These are phyloP conservation scores for Pantherophis alleghaniensis DNA, from an alignment of 2,797 vertebrate genomes.

Conservation along the genomic window DNA sequence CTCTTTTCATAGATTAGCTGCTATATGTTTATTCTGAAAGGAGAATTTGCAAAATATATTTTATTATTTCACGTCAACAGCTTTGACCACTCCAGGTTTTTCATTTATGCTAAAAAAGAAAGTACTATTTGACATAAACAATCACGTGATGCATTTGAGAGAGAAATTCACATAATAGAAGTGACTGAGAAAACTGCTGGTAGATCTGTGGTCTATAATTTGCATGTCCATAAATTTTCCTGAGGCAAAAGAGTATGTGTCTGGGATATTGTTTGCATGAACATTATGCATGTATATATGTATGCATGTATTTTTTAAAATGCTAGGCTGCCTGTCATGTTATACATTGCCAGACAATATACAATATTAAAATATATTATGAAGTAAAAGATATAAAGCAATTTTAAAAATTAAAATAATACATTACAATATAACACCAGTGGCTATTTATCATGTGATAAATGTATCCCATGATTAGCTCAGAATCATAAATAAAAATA, in stretches of 20 bases:
- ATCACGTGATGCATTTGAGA: not conserved
- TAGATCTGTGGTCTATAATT: not conserved
- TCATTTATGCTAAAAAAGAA: not conserved
- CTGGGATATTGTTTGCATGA: not conserved
- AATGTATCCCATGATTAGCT: not conserved
- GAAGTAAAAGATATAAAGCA: not conserved
- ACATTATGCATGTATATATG: not conserved
- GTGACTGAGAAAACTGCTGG: not conserved
- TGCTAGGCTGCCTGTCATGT: not conserved
- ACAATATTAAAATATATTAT: not conserved
- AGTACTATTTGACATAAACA: not conserved
- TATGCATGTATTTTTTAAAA: not conserved
- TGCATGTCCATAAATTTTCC: not conserved
- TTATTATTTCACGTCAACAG: not conserved
- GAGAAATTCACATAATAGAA: not conserved
- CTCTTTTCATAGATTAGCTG: not conserved
- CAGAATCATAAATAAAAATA: not conserved
- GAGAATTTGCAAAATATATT: not conserved
- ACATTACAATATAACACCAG: not conserved
- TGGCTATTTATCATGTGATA: not conserved
- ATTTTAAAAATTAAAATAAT: not conserved
- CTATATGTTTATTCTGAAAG: not conserved
- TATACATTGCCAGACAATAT: not conserved
- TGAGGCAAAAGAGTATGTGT: not conserved
- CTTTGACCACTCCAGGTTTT: not conserved